phyloP scores from a whole-genome alignment of 1,140 invertebrate genomes.

The Apis cerana region DNA sequence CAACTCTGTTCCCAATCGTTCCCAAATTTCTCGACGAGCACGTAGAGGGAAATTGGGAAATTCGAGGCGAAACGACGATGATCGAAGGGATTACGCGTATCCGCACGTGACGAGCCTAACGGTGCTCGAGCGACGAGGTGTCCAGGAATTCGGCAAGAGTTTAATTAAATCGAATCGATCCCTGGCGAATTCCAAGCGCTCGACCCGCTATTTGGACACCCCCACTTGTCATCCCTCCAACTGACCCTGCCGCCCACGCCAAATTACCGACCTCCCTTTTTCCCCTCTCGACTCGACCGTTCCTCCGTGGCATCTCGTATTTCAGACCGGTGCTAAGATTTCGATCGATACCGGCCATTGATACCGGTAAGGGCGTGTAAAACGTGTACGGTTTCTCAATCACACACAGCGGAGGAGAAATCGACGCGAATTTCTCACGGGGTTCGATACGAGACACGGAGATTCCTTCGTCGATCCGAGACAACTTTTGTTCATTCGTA shows the following conservation, averaged over 20 bases:
- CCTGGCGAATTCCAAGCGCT: conserved; percentile 20
- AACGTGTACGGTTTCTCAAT: conserved; percentile 58
- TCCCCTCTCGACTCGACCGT: conserved; percentile 26
- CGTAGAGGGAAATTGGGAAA: background rate
- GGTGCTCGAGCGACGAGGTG: background rate
- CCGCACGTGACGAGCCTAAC: background rate
- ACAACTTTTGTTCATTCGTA: conserved; percentile 32
- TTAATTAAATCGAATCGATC: conserved; percentile 37
- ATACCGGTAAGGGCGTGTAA: conserved; percentile 38
- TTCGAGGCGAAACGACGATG: background rate
- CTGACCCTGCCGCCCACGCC: conserved; percentile 53
- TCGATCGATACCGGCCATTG: conserved; percentile 41
- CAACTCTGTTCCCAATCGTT: no score
- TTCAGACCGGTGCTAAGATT: conserved; percentile 52
- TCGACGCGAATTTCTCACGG: conserved; percentile 54
- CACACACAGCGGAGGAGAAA: conserved; percentile 41
- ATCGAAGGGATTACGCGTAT: background rate
- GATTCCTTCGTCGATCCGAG: background rate
- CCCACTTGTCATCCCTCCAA: conserved; percentile 44
- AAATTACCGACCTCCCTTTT: conserved; percentile 36
- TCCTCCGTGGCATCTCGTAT: conserved; percentile 52
- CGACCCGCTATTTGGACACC: conserved; percentile 20
- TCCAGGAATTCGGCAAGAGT: conserved; percentile 21
- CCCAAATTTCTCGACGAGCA: no score
- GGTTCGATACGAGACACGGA: conserved; percentile 18